Evolutionary conservation across 2,113 vertebrate genomes (phyloP), one percentile per base, ranked within the genome.

Genomic region (Bungarus multicinctus): DNA sequence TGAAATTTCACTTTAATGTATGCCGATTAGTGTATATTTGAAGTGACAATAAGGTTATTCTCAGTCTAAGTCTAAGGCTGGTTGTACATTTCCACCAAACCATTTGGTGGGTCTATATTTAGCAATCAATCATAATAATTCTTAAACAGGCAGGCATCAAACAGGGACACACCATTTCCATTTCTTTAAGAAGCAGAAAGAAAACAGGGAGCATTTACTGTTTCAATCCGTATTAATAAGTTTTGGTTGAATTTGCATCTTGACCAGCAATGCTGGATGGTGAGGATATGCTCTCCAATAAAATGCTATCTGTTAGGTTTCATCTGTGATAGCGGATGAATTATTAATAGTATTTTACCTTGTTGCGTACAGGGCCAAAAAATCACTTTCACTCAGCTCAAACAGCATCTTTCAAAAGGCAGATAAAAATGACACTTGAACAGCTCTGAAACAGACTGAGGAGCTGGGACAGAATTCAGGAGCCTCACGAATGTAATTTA

Each of bases 371-470:
- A 86, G 55, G 87, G 74, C 8, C 89, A 92, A 87, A 87, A 96
- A 92, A 89, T 2, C 87, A 89, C 7, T 90, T 96, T 95, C 89
- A 85, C n/a, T 91, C 9, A 94, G 47, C 2, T 91, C 43, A 74
- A 30, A 87, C 6, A 91, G 12, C 8, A 60, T n/a, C 20, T 93
- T 92, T 94, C 7, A 92, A n/a, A n/a, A 95, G 34, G 3, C 47
- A 92, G 89, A 34, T 92, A 94, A 92, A 91, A 1, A 0, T 69
- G 43, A 43, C 34, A 86, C n/a, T 92, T 93, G 39, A 96, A 92
- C 30, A 95, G 18, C 86, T 91, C 93, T 90, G 92, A 90, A 50
- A 94, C 55, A 93, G 74, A 94, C 89, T 88, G n/a, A 96, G 96
- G 95, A 95, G 7, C 52, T 90, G 47, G 64, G 92, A 94, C 94